Base-by-base conservation (phyloP, 2,888 invertebrate species). In the Ectropis crepuscularia region DNA sequence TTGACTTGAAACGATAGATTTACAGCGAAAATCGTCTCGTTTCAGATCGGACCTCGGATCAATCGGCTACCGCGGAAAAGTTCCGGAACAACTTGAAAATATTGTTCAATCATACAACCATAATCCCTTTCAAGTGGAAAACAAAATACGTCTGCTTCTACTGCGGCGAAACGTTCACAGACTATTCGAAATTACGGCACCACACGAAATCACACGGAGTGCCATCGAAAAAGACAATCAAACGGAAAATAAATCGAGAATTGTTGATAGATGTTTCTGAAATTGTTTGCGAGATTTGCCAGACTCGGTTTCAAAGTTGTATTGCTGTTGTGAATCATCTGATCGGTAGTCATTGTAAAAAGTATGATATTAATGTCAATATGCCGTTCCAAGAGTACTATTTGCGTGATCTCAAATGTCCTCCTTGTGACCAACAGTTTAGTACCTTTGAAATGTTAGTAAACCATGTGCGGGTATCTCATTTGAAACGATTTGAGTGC, bases 121-220 rank as follows among this genome's bases (percentile, higher is more conserved):
- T 92, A 54, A 75, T 90, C 61, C 91, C 91, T 38, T 91, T 91
- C 77, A 89, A 89, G 81, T 90, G 90, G 91, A 81, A 86, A n/a
- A 86, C 85, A 28, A 82, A 78, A 64, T 89, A 83, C 63, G 73
- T 85, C 6, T 92, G 91, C 71, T 91, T 88, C 75, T 90, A 88
- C 78, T 92, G 91, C 73, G 85, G 85, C 6, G 77, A 83, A 70
- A 80, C 73, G 60, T 82, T 78, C 64, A 67, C 78, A 0, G 82
- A 88, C 45, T 88, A 90, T 61, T 50, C 67, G 4, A 83, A 86
- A n/a, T 83, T 91, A 41, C 85, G 78, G 77, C 85, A 86, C 43
- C 91, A 92, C 58, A 89, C 88, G 0, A 82, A 80, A 70, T 79
- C 85, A 0, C 91, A 92, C 69, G 86, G 85, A 9, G n/a, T 41